Base-by-base conservation (phyloP, 1,140 invertebrate species). In the Diachasma alloeum region DNA sequence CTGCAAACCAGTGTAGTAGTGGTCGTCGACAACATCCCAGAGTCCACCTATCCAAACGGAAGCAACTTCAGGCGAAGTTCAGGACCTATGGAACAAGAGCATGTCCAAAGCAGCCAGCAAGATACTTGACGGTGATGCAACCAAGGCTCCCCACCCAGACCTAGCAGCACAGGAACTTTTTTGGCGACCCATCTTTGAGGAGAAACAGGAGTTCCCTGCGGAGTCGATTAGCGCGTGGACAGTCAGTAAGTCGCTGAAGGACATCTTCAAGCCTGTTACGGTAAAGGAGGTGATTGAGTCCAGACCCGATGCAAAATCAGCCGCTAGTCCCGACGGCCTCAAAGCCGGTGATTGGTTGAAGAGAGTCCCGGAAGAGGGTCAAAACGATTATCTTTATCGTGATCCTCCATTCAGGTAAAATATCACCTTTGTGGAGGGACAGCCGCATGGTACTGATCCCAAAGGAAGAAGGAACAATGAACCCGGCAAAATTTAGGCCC, bases 381-480 rank as follows among this genome's bases (percentile, higher is more conserved):
- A 46, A 72, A 24, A 39, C 74, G 2, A 68, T 69, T 0, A 24
- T 76, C 4, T 39, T 77, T 1, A 79, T 75, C 37, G 19, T 75
- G 0, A n/a, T 76, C 0, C n/a, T 79, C 0, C 3, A n/a, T 0
- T 53, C 19, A 17, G 70, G 67, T 0, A 6, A 71, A 15, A 31
- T 77, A 0, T 72, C 78, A 19, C 10, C 8, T 22, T 8, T 36
- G 0, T 76, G 70, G 74, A 10, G 74, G 1, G 31, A 74, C 13
- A 74, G 74, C 3, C 68, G 74, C 24, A 80, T 74, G 5, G 44
- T 76, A 0, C 66, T 78, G 8, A 78, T 80, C 10, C 74, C 76
- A 0, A 78, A 80, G 24, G 69, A 70, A 15, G 5, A 63, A 9
- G 74, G 48, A 3, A 53, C 79, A 17, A 13, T 37, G n/a, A 42